phyloP scores from a whole-genome alignment of 2,888 invertebrate species.

The Patella caerulea region DNA sequence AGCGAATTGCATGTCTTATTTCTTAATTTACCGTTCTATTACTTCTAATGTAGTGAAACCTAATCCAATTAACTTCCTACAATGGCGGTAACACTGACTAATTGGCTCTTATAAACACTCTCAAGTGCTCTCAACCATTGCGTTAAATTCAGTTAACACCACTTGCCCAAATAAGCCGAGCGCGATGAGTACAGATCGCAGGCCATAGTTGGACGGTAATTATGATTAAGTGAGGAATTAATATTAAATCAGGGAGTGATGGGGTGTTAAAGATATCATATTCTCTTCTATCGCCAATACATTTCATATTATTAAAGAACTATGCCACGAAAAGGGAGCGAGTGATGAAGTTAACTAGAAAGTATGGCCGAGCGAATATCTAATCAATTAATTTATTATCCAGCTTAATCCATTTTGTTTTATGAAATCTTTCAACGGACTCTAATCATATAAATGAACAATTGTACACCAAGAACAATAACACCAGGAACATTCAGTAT shows the following conservation, averaged over 20 bases:
- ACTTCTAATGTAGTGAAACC: not conserved
- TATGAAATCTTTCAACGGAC: too few species aligned
- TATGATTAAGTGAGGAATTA: slow-evolving; percentile 10
- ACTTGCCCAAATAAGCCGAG: not conserved
- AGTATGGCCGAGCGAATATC: too few species aligned
- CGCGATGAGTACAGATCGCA: not conserved
- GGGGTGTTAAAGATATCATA: slow-evolving; percentile 4
- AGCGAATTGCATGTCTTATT: not conserved
- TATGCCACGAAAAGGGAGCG: too few species aligned
- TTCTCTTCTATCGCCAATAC: not conserved
- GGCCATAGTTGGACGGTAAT: not conserved
- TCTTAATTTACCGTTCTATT: slow-evolving; percentile 8
- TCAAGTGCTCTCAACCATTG: not conserved
- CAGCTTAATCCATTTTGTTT: too few species aligned
- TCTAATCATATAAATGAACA: too few species aligned
- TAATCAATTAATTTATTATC: too few species aligned
- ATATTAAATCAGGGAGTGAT: slow-evolving; percentile 2
- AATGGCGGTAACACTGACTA: not conserved
- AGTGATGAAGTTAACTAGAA: too few species aligned
- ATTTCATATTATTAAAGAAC: slow-evolving; percentile 6
- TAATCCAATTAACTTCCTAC: not conserved
- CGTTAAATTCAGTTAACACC: not conserved
- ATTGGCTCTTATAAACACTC: slow-evolving; percentile 5
- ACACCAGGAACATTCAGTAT: too few species aligned
- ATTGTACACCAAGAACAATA: too few species aligned